Percentiles rank a stretch among this genome's conserved stretches.
phyloP scores from a whole-genome alignment of 2,888 invertebrate species.

The Spatulosminthurus flaviceps region DNA sequence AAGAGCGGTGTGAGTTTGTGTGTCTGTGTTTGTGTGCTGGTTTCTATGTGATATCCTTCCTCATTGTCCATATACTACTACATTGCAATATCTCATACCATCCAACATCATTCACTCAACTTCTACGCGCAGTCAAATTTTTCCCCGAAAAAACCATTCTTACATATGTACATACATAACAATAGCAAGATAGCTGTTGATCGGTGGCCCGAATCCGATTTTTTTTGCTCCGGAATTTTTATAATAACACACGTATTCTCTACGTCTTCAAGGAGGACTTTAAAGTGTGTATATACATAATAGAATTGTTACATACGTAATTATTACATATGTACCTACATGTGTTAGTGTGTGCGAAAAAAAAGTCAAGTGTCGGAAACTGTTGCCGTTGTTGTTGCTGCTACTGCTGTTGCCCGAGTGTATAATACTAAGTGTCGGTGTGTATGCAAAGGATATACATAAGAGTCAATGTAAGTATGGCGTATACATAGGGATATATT shows the following conservation, averaged over 20 bases:
- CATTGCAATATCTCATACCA: not conserved
- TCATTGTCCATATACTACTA: not conserved
- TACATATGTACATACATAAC: too few species aligned
- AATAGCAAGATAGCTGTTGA: too few species aligned
- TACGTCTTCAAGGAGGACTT: too few species aligned
- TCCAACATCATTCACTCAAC: not conserved
- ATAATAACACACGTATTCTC: too few species aligned
- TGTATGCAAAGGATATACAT: not conserved
- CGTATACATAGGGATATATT: not conserved
- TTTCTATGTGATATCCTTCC: slow-evolving; percentile 24
- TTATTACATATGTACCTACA: too few species aligned
- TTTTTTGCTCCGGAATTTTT: too few species aligned
- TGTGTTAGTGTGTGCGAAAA: slow-evolving; percentile 10
- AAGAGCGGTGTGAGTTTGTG: not conserved
- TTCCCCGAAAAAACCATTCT: not conserved
- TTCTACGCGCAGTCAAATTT: slow-evolving; percentile 9
- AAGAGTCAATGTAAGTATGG: too few species aligned
- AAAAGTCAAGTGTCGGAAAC: slow-evolving; percentile 18
- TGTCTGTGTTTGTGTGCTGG: slow-evolving; percentile 4
- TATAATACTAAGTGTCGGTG: not conserved
- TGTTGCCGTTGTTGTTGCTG: slow-evolving; percentile 39
- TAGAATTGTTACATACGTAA: too few species aligned
- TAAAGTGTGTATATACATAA: slow-evolving; percentile 19
- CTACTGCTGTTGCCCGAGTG: slow-evolving; percentile 23
- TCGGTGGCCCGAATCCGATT: too few species aligned